phyloP scores from a whole-genome alignment of 2,888 invertebrate species.

The Gastracanthus pulcherrimus region DNA sequence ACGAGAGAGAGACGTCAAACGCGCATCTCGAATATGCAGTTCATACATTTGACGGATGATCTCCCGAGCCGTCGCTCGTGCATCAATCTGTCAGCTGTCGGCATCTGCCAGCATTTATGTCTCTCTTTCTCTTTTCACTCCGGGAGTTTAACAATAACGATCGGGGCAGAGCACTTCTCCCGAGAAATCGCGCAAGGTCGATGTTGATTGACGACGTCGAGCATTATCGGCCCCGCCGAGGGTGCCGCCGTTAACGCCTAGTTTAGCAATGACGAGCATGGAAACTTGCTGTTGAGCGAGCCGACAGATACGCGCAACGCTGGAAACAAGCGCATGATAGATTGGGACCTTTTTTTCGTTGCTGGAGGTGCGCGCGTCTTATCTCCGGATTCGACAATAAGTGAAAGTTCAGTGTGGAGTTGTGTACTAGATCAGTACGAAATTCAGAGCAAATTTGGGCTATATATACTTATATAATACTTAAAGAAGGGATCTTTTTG shows the following conservation, averaged over 20 bases:
- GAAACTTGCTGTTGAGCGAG: background rate
- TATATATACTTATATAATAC: too few relatives aligned
- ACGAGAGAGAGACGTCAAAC: too few relatives aligned
- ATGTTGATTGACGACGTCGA: background rate
- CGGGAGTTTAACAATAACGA: background rate
- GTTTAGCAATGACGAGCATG: too few relatives aligned
- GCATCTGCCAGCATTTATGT: background rate
- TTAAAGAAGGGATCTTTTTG: too few relatives aligned
- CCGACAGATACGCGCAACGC: too few relatives aligned
- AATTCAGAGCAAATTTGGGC: too few relatives aligned
- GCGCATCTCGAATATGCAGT: background rate
- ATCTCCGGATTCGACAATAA: background rate
- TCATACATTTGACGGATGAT: background rate
- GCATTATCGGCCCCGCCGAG: background rate
- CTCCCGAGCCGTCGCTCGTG: background rate
- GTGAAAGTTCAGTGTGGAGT: background rate
- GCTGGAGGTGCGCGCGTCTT: background rate
- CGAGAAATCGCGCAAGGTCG: conserved; percentile 8
- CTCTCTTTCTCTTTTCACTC: background rate
- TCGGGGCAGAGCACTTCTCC: background rate
- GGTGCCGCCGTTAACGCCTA: background rate
- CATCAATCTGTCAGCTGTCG: background rate
- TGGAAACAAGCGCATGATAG: too few relatives aligned
- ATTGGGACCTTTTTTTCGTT: background rate
- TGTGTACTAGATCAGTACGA: too few relatives aligned